Percentiles rank a stretch among this genome's conserved stretches.
phyloP scores from a whole-genome alignment of 1,140 invertebrate species.

The Drosophila pandora region DNA sequence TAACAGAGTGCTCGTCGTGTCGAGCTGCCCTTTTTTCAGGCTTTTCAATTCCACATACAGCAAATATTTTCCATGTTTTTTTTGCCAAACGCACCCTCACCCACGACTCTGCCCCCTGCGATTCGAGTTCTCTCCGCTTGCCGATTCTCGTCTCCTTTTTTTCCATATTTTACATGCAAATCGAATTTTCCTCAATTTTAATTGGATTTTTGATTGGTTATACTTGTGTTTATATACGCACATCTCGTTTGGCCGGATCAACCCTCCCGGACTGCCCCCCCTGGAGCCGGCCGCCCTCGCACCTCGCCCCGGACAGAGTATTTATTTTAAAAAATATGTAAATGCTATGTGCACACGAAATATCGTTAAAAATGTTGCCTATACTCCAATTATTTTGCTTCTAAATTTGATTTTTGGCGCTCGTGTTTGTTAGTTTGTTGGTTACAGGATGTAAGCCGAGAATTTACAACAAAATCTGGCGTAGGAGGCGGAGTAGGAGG shows the following conservation, averaged over 20 bases:
- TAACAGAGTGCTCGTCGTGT: slow-evolving; percentile 55
- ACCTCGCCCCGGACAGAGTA: slow-evolving; percentile 1
- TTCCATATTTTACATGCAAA: slow-evolving; percentile 84
- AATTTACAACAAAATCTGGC: slow-evolving; percentile 69
- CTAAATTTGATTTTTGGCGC: slow-evolving; percentile 57
- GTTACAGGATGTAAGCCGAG: slow-evolving; percentile 63
- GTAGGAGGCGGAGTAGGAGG: not conserved
- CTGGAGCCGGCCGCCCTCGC: not conserved
- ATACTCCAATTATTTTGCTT: slow-evolving; percentile 48
- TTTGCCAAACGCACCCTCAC: not conserved
- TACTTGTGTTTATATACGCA: slow-evolving; percentile 82
- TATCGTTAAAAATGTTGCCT: slow-evolving; percentile 39
- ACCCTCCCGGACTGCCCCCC: slow-evolving; percentile 2
- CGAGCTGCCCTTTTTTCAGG: slow-evolving; percentile 72
- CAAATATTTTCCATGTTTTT: slow-evolving; percentile 78
- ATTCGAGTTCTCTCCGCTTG: slow-evolving; percentile 14
- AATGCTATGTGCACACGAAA: slow-evolving; percentile 4
- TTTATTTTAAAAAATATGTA: slow-evolving; percentile 48
- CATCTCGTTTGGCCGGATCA: slow-evolving; percentile 57
- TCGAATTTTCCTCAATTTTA: slow-evolving; percentile 84
- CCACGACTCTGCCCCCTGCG: slow-evolving; percentile 2
- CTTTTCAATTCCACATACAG: slow-evolving; percentile 79
- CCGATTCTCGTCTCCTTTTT: slow-evolving; percentile 40
- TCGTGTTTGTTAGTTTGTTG: slow-evolving; percentile 47
- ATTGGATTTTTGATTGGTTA: slow-evolving; percentile 84